A percentile compares a stretch with the other conserved stretches of the same genome.
Conservation (phyloP, 2,888 invertebrate species). For the Ophraella communa region DNA sequence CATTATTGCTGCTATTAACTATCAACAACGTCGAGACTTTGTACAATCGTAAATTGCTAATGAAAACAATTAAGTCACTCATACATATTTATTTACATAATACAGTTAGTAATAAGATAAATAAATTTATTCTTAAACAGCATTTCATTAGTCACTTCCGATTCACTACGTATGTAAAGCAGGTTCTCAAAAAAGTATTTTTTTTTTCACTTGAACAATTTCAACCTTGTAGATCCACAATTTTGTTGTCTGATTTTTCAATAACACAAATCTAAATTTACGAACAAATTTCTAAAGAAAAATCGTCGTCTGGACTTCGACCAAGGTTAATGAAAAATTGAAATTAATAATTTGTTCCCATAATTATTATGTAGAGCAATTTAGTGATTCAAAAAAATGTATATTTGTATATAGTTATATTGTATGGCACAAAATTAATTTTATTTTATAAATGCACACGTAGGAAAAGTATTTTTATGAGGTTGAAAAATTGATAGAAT, state of each 20-base stretch:
- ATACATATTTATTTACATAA: not conserved
- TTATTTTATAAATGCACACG: no score
- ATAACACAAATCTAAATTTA: not conserved
- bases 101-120: no score
- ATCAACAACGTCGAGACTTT: no score
- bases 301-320: constrained; percentile 9
- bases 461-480: no score
- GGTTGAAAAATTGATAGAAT: no score
- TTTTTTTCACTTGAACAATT: constrained; percentile 4
- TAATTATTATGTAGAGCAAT: not conserved
- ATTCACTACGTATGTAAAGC: no score
- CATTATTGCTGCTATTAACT: no score
- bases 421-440: no score
- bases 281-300: not conserved
- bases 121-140: not conserved
- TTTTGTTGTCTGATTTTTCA: not conserved
- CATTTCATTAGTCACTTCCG: no score
- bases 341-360: not conserved
- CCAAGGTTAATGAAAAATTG: constrained; percentile 21
- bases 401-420: no score
- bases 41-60: not conserved
- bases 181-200: not conserved
- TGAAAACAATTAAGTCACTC: not conserved
- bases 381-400: not conserved
- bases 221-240: constrained; percentile 1